Conservation (phyloP, 2,113 vertebrate species). For the Seriola dumerili region DNA sequence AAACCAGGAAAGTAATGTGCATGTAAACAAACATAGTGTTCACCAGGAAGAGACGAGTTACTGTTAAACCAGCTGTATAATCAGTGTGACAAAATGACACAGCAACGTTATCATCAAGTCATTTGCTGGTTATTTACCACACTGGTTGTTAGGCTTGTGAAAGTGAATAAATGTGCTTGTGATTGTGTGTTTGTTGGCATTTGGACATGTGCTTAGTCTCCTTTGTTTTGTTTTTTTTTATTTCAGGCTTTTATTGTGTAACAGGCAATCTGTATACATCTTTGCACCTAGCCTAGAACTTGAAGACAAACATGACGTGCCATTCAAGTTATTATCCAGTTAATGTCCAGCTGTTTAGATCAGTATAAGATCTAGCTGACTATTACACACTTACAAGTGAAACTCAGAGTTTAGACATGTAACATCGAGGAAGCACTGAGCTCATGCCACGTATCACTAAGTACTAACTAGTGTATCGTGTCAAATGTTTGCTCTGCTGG, state of each 20-base stretch:
- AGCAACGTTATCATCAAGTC: too few relatives aligned
- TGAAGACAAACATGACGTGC: neutral
- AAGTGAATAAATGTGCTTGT: neutral
- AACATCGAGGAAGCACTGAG: neutral
- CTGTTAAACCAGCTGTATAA: too few relatives aligned
- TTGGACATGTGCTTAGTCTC: neutral
- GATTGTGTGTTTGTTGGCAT: neutral
- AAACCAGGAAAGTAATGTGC: too few relatives aligned
- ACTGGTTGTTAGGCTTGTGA: neutral
- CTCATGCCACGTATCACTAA: constrained; percentile 19
- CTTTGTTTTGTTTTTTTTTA: neutral
- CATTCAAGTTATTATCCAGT: neutral
- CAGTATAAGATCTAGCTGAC: neutral
- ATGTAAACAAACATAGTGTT: too few relatives aligned
- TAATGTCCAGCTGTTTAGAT: too few relatives aligned
- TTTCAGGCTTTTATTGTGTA: neutral
- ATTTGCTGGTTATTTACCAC: neutral
- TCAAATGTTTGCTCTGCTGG: constrained; percentile 7
- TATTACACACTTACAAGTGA: neutral
- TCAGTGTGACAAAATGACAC: too few relatives aligned
- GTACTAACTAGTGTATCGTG: neutral
- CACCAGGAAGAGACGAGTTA: too few relatives aligned
- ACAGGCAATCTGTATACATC: too few relatives aligned
- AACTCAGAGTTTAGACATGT: too few relatives aligned
- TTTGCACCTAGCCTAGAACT: neutral